Base-by-base conservation (phyloP, 37 sponge, comb jelly and placozoan genomes). In the Agelas oroides region DNA sequence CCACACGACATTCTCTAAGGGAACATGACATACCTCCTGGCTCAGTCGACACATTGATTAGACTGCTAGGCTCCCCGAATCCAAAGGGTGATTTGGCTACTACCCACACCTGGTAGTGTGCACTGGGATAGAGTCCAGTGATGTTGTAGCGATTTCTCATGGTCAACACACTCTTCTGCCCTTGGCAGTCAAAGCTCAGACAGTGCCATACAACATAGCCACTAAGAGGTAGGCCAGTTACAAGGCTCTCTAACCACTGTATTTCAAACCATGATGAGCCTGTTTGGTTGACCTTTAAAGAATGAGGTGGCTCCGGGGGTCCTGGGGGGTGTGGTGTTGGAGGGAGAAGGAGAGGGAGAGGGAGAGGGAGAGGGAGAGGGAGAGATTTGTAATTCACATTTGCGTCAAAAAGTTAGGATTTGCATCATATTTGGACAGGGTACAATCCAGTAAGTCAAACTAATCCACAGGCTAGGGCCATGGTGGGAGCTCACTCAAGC, bases 61-160 rank as follows among this genome's bases (percentile, higher is more conserved):
- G 32, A 11, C 57, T 3, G 19, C 38, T 36, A 6, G 24, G 20
- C 0, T 60, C 59, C 0, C 83, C 59, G 1, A 58, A 0, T 30
- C 63, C 72, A 2, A 37, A 0, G 8, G 46, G 63, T 16, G 41
- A 58, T 2, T 12, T 13, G 0, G 83, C 83, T 2, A 62, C 59
- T 5, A 72, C 73, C 2, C 52, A 57, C 16, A 71, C 84, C 54
- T 21, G 0, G 36, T 84, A 84, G 6, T 2, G 11, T 16, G 84
- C 84, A 74, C 23, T 61, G 2, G 84, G 84, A 53, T 80, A 80
- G 58, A 80, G 81, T 12, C 30, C 58, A 30, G 70, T 66, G 31
- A 79, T 31, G 20, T 37, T 80, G 15, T 24, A 5, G 79, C 46
- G 46, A 3, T 12, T 46, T 3, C 8, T 46, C 46, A 46, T 12